These are phyloP conservation scores for Oscheius sp. DNA, from an alignment of 2,888 invertebrate genomes.

Conservation along the genomic window DNA sequence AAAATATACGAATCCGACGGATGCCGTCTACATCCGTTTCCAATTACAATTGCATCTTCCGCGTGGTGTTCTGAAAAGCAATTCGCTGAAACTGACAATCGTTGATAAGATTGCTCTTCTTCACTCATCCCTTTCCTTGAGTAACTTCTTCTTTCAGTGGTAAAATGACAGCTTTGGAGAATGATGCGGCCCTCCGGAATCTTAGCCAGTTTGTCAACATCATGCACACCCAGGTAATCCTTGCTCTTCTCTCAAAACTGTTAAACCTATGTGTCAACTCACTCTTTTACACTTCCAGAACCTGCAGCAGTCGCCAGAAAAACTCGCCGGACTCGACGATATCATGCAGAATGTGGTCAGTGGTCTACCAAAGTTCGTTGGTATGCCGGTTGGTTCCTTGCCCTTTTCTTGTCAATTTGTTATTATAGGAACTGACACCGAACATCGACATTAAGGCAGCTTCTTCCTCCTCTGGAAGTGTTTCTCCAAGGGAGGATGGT, in stretches of 20 bases:
- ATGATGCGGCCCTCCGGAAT: constrained; percentile 17
- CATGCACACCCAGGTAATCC: constrained; percentile 16
- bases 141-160: neutral
- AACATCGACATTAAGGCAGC: neutral
- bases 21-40: neutral
- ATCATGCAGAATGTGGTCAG: constrained; percentile 20
- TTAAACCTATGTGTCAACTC: constrained; percentile 5
- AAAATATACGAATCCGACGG: neutral
- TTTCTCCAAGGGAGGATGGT: constrained; percentile 4
- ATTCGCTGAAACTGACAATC: constrained; percentile 29
- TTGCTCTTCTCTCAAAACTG: neutral
- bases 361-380: neutral
- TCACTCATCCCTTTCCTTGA: neutral
- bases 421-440: neutral
- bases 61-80: constrained; percentile 22
- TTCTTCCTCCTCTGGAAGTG: constrained; percentile 19
- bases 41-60: neutral
- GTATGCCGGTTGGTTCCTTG: constrained; percentile 12
- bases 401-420: neutral
- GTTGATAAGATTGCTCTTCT: constrained; percentile 15
- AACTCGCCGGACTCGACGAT: constrained; percentile 23
- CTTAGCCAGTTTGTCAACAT: constrained; percentile 5
- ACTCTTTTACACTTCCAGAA: constrained; percentile 17
- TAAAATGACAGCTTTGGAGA: constrained; percentile 4
- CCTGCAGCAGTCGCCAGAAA: constrained; percentile 25